These are phyloP conservation scores for Clarias macrocephalus DNA, from an alignment of 2,113 vertebrate species.

Conservation along the genomic window DNA sequence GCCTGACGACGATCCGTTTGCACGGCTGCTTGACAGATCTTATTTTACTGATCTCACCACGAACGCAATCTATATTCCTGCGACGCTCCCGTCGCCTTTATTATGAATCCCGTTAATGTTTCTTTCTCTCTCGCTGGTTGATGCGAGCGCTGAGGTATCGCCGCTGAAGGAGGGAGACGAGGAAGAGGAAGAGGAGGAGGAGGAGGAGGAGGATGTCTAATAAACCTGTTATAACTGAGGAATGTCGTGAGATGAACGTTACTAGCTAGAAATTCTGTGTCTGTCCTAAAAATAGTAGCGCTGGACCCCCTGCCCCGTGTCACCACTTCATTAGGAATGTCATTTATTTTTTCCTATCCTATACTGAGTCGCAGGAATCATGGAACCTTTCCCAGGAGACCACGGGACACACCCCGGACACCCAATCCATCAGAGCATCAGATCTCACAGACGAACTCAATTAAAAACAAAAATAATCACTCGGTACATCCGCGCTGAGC, in stretches of 20 bases:
- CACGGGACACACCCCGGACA: no score
- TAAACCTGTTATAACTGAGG: constrained; percentile 23
- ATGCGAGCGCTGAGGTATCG: constrained; percentile 54
- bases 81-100: constrained; percentile 32
- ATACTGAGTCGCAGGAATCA: no score
- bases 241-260: neutral
- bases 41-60: constrained; percentile 55
- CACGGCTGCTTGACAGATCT: constrained; percentile 50
- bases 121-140: constrained; percentile 43
- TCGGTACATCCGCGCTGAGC: neutral
- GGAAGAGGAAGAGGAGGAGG: constrained; percentile 17
- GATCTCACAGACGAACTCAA: neutral
- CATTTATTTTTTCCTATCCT: no score
- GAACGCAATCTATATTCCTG: constrained; percentile 49
- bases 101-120: constrained; percentile 59
- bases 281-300: neutral
- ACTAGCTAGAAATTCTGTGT: neutral
- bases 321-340: neutral
- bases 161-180: constrained; percentile 47
- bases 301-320: neutral
- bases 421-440: neutral
- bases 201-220: constrained; percentile 21
- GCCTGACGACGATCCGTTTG: constrained; percentile 27
- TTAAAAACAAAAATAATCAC: neutral
- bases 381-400: no score